Evolutionary conservation across 2,797 vertebrate species (phyloP).

Genomic region (Luscinia luscinia): DNA sequence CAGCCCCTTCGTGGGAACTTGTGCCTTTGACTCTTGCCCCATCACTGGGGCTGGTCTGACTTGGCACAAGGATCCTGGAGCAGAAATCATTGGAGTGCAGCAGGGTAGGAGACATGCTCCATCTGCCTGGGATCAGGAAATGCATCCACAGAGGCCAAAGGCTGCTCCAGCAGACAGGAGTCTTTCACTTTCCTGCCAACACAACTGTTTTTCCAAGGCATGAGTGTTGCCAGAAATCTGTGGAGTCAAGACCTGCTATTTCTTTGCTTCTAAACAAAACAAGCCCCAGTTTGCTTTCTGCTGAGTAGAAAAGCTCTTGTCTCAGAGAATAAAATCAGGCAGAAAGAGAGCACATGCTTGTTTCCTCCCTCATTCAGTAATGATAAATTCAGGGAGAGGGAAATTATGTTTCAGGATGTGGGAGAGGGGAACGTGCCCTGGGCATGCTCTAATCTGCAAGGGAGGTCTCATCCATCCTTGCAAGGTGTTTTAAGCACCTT

Average conservation of each 20-base stretch:
- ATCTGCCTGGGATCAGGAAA: constrained; percentile 39
- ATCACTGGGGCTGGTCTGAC: rapidly evolving
- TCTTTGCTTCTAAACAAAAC: not conserved
- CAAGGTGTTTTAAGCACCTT: not conserved
- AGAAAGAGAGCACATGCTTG: not conserved
- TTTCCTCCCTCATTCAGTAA: not conserved
- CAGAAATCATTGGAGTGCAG: not conserved
- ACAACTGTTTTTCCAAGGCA: constrained; percentile 50
- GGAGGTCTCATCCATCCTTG: not conserved
- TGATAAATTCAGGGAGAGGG: not conserved
- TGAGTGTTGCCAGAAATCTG: constrained; percentile 19
- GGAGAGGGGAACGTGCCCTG: not conserved
- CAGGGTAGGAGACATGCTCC: not conserved
- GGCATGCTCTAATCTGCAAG: not conserved
- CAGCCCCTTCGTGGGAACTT: not conserved
- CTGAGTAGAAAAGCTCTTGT: not conserved
- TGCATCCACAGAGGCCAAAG: not conserved
- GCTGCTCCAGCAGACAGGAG: constrained; percentile 19
- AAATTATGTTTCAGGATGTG: not conserved
- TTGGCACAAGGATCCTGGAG: not conserved
- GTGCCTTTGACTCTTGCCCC: not conserved
- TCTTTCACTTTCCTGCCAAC: constrained; percentile 32
- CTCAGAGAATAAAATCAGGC: not conserved
- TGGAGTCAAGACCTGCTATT: constrained; percentile 34
- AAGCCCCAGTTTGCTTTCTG: constrained; percentile 18